Conservation (phyloP, 1,140 invertebrate species). For the Hermatobates lingyangjiaoensis region DNA sequence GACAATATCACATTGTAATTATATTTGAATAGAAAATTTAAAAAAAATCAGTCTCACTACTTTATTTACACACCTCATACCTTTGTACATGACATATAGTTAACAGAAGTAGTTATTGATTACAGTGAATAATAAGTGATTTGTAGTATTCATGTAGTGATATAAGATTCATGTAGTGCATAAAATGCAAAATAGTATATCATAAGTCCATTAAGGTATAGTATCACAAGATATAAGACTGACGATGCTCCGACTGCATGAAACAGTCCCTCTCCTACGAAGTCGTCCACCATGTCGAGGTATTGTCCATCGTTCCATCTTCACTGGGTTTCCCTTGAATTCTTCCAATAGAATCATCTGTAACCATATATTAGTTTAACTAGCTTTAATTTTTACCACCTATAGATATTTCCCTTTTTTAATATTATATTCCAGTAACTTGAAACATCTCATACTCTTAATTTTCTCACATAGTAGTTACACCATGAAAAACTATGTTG, state of each 20-base stretch:
- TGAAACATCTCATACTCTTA: background rate
- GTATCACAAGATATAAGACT: background rate
- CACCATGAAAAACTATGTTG: background rate
- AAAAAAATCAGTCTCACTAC: too few relatives aligned
- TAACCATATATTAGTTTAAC: too few relatives aligned
- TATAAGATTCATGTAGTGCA: background rate
- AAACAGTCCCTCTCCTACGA: conserved; percentile 37
- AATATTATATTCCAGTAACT: background rate
- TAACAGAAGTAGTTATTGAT: background rate
- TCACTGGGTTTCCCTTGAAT: conserved; percentile 14
- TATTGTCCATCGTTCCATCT: conserved; percentile 35
- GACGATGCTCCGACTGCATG: conserved; percentile 23
- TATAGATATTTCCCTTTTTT: background rate
- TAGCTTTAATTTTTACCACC: too few relatives aligned
- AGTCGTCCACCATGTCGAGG: conserved; percentile 37
- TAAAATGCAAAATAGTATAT: background rate
- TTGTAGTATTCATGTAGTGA: too few relatives aligned
- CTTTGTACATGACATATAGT: conserved; percentile 2
- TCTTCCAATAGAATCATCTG: conserved; percentile 7
- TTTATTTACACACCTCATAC: too few relatives aligned
- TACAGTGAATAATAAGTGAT: background rate
- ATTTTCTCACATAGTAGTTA: conserved; percentile 2
- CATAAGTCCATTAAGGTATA: conserved; percentile 1
- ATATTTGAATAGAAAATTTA: too few relatives aligned
- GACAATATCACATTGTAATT: too few relatives aligned